Evolutionary conservation across 2,888 invertebrate species (phyloP).

Genomic region (Euplagia quadripunctaria): DNA sequence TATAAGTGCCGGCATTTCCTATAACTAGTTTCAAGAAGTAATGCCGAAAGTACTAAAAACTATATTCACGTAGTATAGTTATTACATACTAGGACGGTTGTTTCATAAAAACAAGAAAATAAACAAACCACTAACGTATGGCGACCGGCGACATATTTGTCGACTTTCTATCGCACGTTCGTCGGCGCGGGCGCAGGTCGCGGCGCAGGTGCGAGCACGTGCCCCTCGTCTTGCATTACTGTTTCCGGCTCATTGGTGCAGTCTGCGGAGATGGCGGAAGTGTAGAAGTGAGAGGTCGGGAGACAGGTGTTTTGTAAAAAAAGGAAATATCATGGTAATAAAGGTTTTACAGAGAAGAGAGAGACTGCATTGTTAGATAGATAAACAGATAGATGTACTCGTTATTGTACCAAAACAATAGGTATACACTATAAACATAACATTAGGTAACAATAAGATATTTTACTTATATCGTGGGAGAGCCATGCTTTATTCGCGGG

Average conservation of each 20-base stretch:
- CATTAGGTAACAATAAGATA: no score
- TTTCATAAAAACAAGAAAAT: constrained; percentile 8
- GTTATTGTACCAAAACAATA: no score
- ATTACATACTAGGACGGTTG: background rate
- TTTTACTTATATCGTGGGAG: no score
- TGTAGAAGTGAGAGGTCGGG: background rate
- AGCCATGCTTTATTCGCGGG: no score
- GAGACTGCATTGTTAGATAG: no score
- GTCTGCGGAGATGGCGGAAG: constrained; percentile 1
- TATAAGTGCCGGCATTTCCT: no score
- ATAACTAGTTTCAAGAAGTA: no score
- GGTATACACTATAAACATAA: no score
- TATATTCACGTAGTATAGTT: background rate
- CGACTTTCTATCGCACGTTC: constrained; percentile 23
- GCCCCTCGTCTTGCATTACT: constrained; percentile 5
- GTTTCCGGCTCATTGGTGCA: constrained; percentile 10
- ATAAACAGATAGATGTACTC: no score
- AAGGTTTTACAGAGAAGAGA: no score
- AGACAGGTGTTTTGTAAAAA: constrained; percentile 1
- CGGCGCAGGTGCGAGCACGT: constrained; percentile 6
- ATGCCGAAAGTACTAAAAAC: background rate
- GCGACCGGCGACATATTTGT: constrained; percentile 16
- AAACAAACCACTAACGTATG: constrained; percentile 12
- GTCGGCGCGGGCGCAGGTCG: constrained; percentile 5
- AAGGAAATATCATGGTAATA: no score